phyloP scores from a whole-genome alignment of 2,797 vertebrate genomes.

The Euthynnus affinis region DNA sequence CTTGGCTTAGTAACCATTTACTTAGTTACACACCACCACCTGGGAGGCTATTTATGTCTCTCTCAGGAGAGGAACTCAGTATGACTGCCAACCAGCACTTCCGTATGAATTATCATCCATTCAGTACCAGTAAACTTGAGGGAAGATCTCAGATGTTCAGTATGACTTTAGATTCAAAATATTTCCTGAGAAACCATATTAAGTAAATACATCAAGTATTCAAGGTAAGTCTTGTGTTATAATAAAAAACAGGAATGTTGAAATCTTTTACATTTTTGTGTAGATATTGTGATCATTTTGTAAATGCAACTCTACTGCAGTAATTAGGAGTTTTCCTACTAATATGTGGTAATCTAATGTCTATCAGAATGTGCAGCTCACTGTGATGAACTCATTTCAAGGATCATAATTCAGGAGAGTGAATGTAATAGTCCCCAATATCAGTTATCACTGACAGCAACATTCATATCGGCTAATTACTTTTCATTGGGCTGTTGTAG shows the following conservation, averaged over 20 bases:
- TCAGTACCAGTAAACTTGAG: conserved; percentile 44
- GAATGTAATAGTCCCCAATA: conserved; percentile 78
- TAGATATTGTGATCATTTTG: conserved; percentile 7
- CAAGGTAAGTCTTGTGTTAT: conserved; percentile 9
- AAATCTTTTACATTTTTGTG: conserved; percentile 4
- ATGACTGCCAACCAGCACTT: conserved; percentile 71
- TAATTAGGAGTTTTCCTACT: conserved; percentile 22
- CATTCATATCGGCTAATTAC: conserved; percentile 84
- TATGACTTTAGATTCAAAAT: conserved; percentile 41
- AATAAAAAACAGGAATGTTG: conserved; percentile 22
- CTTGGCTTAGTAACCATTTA: conserved; percentile 80
- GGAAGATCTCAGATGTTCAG: conserved; percentile 24
- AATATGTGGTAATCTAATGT: conserved; percentile 43
- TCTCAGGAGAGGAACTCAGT: conserved; percentile 74
- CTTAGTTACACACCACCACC: conserved; percentile 78
- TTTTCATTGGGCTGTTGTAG: conserved; percentile 74
- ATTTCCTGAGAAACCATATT: conserved; percentile 18
- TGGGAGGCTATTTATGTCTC: conserved; percentile 78
- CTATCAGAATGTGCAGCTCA: conserved; percentile 65
- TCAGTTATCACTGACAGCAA: conserved; percentile 82
- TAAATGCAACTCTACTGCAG: background rate
- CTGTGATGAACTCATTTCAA: conserved; percentile 72
- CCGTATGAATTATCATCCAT: conserved; percentile 66
- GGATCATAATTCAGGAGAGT: conserved; percentile 67
- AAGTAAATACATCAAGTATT: conserved; percentile 25